Evolutionary conservation across 2,888 invertebrate genomes (phyloP).

Genomic region (Gordius sp.): DNA sequence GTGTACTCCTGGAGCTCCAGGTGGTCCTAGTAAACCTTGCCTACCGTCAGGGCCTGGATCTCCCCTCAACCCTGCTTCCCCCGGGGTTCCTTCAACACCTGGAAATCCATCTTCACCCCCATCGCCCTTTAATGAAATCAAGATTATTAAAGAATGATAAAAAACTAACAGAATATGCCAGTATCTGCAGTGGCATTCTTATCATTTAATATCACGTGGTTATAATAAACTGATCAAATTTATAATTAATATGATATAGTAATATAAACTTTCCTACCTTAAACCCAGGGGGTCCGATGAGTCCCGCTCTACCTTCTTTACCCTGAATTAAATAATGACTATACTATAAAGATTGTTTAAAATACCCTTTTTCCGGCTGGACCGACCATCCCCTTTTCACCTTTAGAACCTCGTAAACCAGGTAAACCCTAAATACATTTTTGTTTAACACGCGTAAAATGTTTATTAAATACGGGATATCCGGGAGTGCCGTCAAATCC

Average conservation of each 20-base stretch:
- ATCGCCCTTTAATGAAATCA: constrained; percentile 13
- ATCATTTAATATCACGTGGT: not conserved
- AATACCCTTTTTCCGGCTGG: constrained; percentile 52
- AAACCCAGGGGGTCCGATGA: constrained; percentile 15
- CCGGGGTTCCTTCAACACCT: constrained; percentile 11
- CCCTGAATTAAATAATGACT: constrained; percentile 19
- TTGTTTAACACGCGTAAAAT: not conserved
- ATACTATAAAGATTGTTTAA: not conserved
- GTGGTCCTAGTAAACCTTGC: constrained; percentile 21
- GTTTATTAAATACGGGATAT: constrained; percentile 2
- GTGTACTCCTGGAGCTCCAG: constrained; percentile 23
- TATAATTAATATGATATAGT: not conserved
- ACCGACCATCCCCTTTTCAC: constrained; percentile 63
- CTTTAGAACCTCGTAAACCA: constrained; percentile 37
- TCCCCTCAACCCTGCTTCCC: constrained; percentile 15
- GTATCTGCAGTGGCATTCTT: not conserved
- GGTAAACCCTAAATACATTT: constrained; percentile 20
- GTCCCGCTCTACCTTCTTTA: constrained; percentile 19
- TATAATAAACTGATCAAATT: no score
- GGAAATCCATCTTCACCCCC: constrained; percentile 18
- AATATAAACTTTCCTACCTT: not conserved
- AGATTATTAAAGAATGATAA: no score
- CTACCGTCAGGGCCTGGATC: constrained; percentile 18
- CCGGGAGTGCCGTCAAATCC: constrained; percentile 22
- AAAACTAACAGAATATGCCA: not conserved